Percentiles rank a stretch among this genome's conserved stretches.
Conservation (phyloP, 2,888 invertebrate species). For the Brachypterus glaber region DNA sequence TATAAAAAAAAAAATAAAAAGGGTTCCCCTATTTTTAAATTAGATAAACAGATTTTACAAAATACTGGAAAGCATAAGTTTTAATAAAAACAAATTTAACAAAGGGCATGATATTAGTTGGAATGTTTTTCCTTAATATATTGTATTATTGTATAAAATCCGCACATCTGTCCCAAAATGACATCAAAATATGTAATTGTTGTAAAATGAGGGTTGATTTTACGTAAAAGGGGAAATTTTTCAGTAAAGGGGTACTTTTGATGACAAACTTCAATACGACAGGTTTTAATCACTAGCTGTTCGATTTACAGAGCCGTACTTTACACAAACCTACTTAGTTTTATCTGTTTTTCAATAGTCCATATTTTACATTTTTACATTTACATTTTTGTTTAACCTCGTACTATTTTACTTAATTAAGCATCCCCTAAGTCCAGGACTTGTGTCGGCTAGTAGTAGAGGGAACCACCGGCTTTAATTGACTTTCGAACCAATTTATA, state of each 20-base stretch:
- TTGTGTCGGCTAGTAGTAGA: too few relatives aligned
- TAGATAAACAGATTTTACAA: constrained; percentile 1
- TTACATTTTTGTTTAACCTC: too few relatives aligned
- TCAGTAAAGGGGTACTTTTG: constrained; percentile 36
- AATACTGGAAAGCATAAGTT: constrained; percentile 1
- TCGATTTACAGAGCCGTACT: too few relatives aligned
- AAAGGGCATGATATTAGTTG: not conserved
- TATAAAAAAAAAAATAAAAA: too few relatives aligned
- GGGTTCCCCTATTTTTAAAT: not conserved
- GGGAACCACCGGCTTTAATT: too few relatives aligned
- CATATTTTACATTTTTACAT: too few relatives aligned
- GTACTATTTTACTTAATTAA: too few relatives aligned
- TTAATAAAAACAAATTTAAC: constrained; percentile 1
- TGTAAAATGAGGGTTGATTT: constrained; percentile 39
- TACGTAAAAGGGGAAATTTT: constrained; percentile 40
- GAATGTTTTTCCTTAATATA: constrained; percentile 35
- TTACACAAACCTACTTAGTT: too few relatives aligned
- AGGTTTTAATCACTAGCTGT: too few relatives aligned
- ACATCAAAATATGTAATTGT: constrained; percentile 41
- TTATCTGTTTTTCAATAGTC: too few relatives aligned
- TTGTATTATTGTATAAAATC: constrained; percentile 30
- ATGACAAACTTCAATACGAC: constrained; percentile 33
- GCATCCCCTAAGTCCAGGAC: too few relatives aligned
- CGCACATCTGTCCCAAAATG: constrained; percentile 35
- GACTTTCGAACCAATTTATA: too few relatives aligned